Evolutionary conservation across 2,113 vertebrate genomes (phyloP), one percentile per base, ranked within the genome.

Genomic region (Lampris incognitus): DNA sequence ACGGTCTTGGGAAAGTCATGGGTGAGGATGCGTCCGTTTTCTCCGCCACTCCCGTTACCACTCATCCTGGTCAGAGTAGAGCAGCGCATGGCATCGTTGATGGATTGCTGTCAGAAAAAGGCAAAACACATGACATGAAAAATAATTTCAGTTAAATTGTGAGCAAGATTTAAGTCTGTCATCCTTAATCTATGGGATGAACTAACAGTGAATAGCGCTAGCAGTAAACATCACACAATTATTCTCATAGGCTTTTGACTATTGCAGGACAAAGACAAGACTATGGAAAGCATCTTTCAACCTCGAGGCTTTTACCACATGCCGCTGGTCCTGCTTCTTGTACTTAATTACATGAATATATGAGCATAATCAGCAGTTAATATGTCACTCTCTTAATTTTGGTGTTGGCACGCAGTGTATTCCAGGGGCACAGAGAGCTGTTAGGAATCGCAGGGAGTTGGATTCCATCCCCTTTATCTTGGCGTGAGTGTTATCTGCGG

Each of bases 1-100:
- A 99, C 96, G 85, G 97, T 95, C 94, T 99, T 98, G 88, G 96
- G 95, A 91, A 98, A 99, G 93, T 99, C 97, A n/a, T 98, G 97
- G 92, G 96, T 96, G 90, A 99, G 95, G 87, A 99, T 96, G 80
- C 98, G 95, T 84, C 98, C 98, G 1, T 99, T 99, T 92, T 99
- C 98, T 85, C 97, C 97, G 86, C 91, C 90, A 57, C 85, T 89
- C 74, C 95, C 94, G n/a, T 96, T 95, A 79, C 96, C 95, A 6
- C 96, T 97, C 69, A 96, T 96, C 83, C 97, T 91, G 83, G 96
- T 95, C 93, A 98, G 93, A 56, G 96, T 97, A 89, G 98, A 97
- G 93, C 97, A 97, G 94, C 92, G 94, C 95, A 98, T 96, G 95
- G 98, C 97, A 91, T 98, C 97, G 0, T 96, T 97, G 94, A 98